Evolutionary conservation across 1,140 invertebrate genomes (phyloP).

Genomic region (Nasonia vitripennis): DNA sequence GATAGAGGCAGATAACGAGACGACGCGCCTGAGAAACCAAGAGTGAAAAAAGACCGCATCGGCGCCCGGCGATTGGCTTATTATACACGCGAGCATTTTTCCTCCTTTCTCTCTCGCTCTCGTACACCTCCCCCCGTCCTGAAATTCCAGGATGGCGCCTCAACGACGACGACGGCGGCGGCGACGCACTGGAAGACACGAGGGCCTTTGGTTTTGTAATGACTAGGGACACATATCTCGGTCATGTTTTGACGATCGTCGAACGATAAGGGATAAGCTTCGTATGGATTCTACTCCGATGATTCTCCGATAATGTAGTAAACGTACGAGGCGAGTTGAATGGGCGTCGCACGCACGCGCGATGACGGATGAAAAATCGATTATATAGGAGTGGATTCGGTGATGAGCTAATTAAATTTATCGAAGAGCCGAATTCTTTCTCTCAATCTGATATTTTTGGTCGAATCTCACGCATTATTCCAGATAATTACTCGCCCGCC

Average conservation of each 20-base stretch:
- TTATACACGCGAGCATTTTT: conserved; percentile 4
- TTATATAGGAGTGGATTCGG: background rate
- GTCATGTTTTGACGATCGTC: conserved; percentile 10
- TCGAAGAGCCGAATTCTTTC: background rate
- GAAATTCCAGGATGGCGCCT: conserved; percentile 34
- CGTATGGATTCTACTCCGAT: background rate
- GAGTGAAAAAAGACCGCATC: conserved; percentile 36
- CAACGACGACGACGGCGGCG: conserved; percentile 30
- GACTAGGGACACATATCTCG: conserved; percentile 17
- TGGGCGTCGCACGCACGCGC: background rate
- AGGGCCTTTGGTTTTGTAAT: background rate
- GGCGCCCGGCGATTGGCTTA: conserved; percentile 34
- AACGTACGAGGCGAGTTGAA: background rate
- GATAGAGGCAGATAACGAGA: conserved; percentile 54
- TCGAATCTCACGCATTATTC: background rate
- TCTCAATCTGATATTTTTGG: background rate
- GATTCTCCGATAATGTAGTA: background rate
- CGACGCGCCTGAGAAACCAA: conserved; percentile 49
- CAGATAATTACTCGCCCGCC: no score
- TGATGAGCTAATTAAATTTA: background rate
- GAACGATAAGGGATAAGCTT: background rate
- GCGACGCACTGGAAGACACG: background rate
- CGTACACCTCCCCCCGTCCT: no score
- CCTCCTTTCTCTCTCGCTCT: background rate
- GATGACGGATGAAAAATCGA: background rate